Base-by-base conservation (phyloP, 2,113 vertebrate species). In the Psophia crepitans region DNA sequence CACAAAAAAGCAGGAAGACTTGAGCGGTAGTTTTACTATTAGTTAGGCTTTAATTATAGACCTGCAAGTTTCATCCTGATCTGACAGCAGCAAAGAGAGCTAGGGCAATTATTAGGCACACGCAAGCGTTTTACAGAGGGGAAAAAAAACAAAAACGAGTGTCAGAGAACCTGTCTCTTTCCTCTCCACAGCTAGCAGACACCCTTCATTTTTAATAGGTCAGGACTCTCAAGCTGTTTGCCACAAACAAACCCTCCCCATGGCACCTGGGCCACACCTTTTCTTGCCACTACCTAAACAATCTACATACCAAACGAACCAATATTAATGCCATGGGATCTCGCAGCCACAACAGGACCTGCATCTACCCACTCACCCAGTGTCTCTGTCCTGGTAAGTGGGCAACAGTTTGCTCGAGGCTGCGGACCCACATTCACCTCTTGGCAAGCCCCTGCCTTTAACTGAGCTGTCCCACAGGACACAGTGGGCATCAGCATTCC, bases 111-210 rank as follows among this genome's bases (percentile, higher is more conserved):
- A 54, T 21, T 33, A 87, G 39, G 56, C 35, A 54, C 17, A 48
- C 0, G 0, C 4, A 27, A 1, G 4, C 8, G 11, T 37, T 91
- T 44, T 20, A 54, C 3, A 21, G 35, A 13, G 11, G 7, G 3
- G 2, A 6, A 10, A 17, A 20, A 16, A 18, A 6, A 2, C n/a
- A n/a, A n/a, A n/a, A n/a, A n/a, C n/a, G n/a, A 12, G 4, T 7
- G 8, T 39, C 44, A 48, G 37, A 48, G 66, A 64, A 35, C 16
- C 48, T 56, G 13, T 7, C 35, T 64, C 56, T 18, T 51, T 56
- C 51, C 35, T 35, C 44, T 56, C 43, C 19, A 30, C 57, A 84
- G 17, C 57, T 48, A 83, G 61, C n/a, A 70, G 37, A 76, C 0
- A 0, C 48, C 48, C 14, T 68, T 77, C 4, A 1, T 26, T 78